Conservation (phyloP, 2,113 vertebrate species). For the Coptodon bakossiorum region DNA sequence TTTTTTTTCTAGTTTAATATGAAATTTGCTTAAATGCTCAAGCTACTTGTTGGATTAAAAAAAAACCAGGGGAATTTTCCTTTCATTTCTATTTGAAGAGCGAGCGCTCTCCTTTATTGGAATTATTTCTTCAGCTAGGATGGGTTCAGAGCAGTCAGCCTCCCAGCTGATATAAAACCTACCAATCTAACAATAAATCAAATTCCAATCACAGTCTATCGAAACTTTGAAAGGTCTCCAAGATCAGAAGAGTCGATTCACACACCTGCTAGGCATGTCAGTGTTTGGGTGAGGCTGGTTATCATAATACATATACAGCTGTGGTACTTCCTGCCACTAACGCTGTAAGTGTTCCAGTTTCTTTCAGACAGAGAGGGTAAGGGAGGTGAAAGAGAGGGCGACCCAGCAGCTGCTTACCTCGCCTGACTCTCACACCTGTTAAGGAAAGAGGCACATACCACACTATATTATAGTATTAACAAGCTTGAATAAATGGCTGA, state of each 20-base stretch:
- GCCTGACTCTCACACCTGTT: conserved; percentile 61
- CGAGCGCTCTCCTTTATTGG: neutral
- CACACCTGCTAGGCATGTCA: conserved; percentile 64
- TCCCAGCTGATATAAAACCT: conserved; percentile 17
- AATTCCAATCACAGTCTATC: conserved; percentile 47
- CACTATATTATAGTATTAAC: conserved; percentile 14
- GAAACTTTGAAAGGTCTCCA: conserved; percentile 57
- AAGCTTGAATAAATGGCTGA: conserved; percentile 40
- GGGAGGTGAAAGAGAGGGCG: conserved; percentile 48
- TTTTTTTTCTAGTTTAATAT: neutral
- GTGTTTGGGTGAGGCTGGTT: conserved; percentile 44
- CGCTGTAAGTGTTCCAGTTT: conserved; percentile 59
- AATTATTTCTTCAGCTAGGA: neutral
- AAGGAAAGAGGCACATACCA: conserved; percentile 25
- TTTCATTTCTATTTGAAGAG: neutral
- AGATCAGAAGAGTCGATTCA: conserved; percentile 53
- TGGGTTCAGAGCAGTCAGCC: conserved; percentile 6
- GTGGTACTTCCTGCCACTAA: conserved; percentile 55
- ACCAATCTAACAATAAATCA: conserved; percentile 51
- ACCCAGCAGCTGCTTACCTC: conserved; percentile 63
- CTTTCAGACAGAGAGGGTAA: conserved; percentile 46
- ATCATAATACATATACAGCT: conserved; percentile 15
- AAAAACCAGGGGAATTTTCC: neutral
- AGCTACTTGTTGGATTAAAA: neutral
- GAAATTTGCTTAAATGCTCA: neutral